These are phyloP conservation scores for Cheilosia variabilis DNA, from an alignment of 2,888 invertebrate species.

Conservation along the genomic window DNA sequence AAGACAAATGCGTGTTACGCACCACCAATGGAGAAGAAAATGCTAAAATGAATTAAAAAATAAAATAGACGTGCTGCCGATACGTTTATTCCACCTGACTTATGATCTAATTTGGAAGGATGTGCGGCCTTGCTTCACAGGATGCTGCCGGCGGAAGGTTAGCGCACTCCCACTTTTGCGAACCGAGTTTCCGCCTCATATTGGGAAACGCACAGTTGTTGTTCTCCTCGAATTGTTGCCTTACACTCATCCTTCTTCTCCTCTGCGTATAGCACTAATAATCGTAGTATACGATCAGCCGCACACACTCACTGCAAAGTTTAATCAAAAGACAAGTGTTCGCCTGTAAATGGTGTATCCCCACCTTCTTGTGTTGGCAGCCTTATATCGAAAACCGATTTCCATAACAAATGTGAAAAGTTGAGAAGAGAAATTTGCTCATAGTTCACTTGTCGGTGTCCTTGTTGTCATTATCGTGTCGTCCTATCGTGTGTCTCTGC, in stretches of 20 bases:
- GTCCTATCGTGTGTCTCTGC: slow-evolving; percentile 12
- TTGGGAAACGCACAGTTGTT: slow-evolving; percentile 7
- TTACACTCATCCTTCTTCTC: not conserved
- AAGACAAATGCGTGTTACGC: slow-evolving; percentile 41
- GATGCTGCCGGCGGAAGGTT: not conserved
- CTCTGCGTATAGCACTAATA: not conserved
- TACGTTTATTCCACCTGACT: slow-evolving; percentile 48
- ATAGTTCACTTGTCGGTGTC: slow-evolving; percentile 1
- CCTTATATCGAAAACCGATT: slow-evolving; percentile 61
- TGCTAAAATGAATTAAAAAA: slow-evolving; percentile 15
- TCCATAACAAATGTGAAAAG: slow-evolving; percentile 58
- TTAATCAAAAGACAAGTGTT: slow-evolving; percentile 28
- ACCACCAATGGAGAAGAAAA: not conserved
- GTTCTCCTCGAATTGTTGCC: slow-evolving; percentile 6
- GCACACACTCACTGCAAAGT: slow-evolving; percentile 2
- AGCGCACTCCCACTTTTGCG: slow-evolving; percentile 1
- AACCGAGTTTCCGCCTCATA: not conserved
- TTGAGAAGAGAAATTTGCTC: slow-evolving; percentile 33
- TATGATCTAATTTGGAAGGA: slow-evolving; percentile 37
- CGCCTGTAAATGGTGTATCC: slow-evolving; percentile 11
- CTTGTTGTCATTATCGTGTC: slow-evolving; percentile 1
- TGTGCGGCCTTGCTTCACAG: not conserved
- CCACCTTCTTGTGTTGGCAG: slow-evolving; percentile 1
- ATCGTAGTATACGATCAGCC: not conserved
- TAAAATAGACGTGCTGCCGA: slow-evolving; percentile 47